Evolutionary conservation across 2,888 invertebrate species (phyloP), one percentile per base, ranked within the genome.

Genomic region (Machimus rusticus): DNA sequence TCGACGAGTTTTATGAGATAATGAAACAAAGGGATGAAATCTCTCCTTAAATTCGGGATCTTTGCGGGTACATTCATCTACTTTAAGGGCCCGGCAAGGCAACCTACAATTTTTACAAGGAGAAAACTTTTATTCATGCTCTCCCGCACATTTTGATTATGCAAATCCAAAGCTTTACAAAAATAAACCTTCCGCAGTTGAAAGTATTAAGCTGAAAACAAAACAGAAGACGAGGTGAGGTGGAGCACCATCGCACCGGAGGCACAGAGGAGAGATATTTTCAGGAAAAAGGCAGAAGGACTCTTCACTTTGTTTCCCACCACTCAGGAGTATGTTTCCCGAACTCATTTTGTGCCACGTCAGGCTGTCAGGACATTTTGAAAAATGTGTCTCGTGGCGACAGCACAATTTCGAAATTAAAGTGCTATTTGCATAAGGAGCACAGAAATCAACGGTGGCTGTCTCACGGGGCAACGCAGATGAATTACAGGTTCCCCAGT

Each of bases 361-460:
- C 87, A 86, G 66, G 57, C 87, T 87, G 87, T 87, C 87, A 87
- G 87, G 85, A 87, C 78, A 87, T 78, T 87, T 85, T 87, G 87
- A 87, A 86, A 87, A 87, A 87, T 87, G 87, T 86, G 87, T 87
- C 85, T 87, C 85, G 78, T 87, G 87, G 76, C 85, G 87, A 87
- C 87, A 87, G 85, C 66, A 87, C 85, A 85, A 86, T 87, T 87
- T 86, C 87, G 66, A 86, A 87, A 87, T 87, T 87, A 87, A 87
- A 87, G 85, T 77, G 85, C 84, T 87, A 87, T 87, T 87, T 87
- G 85, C 85, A 86, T 87, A 86, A 86, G 77, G 77, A 86, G 77
- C 55, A 86, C 46, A 74, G 43, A 86, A 86, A 86, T 57, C 86
- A 78, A 86, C 78, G 77, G 78, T 86, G 28, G 55, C 78, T 86